Conservation (phyloP, 2,797 vertebrate species). For the Propithecus perrieri region DNA sequence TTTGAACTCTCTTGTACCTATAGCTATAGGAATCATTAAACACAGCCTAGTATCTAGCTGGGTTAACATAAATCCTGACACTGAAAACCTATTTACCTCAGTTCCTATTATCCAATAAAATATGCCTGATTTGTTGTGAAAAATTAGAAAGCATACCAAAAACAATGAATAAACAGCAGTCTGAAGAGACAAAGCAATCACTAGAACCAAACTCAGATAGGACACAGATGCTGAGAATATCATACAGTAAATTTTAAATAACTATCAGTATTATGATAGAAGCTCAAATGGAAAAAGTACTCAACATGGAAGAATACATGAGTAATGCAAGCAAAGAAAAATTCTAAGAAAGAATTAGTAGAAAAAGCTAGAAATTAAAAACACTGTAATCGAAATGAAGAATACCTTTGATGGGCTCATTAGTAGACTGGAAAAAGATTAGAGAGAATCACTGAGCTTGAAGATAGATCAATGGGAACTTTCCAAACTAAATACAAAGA, state of each 20-base stretch:
- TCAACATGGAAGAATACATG: not conserved
- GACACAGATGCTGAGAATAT: not conserved
- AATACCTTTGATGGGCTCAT: not conserved
- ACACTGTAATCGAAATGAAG: not conserved
- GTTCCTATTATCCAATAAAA: not conserved
- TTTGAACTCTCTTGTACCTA: not conserved
- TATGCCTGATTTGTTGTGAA: not conserved
- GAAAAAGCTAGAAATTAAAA: not conserved
- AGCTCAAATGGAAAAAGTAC: not conserved
- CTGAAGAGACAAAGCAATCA: not conserved
- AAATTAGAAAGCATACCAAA: not conserved
- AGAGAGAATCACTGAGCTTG: not conserved
- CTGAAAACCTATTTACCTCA: not conserved
- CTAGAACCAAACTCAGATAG: not conserved
- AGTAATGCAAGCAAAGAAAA: not conserved
- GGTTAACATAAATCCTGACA: not conserved
- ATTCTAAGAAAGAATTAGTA: not conserved
- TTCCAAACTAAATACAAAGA: not conserved
- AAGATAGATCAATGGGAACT: not conserved
- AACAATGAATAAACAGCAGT: not conserved
- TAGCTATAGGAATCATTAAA: not conserved
- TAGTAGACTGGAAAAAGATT: not conserved
- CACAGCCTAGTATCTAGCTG: not conserved
- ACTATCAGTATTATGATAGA: not conserved
- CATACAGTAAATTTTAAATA: not conserved